A percentile compares a stretch with the other conserved stretches of the same genome.
phyloP scores from a whole-genome alignment of 2,113 vertebrate genomes.

The Cyphomyrus discorhynchus region DNA sequence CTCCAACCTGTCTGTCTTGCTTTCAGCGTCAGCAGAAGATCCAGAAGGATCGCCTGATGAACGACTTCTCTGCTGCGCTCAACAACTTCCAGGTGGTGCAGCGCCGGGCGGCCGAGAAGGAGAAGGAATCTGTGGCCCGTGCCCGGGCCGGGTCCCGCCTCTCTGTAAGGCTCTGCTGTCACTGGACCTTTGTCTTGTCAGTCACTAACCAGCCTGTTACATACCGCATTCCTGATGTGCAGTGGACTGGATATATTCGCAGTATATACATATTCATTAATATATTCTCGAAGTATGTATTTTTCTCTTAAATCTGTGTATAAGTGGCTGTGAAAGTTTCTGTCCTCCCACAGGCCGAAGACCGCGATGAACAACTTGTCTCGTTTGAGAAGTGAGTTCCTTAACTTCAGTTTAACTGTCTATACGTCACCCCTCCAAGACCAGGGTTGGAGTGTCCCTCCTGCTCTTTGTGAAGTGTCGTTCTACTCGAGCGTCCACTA shows the following conservation, averaged over 20 bases:
- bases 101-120: conserved; percentile 73
- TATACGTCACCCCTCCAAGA: neutral
- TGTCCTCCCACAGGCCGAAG: conserved; percentile 61
- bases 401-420: neutral
- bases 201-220: neutral
- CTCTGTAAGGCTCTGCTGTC: conserved; percentile 45
- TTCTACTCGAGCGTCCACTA: neutral
- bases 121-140: conserved; percentile 74
- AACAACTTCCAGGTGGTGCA: conserved; percentile 79
- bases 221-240: neutral
- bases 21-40: conserved; percentile 75
- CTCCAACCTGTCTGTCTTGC: neutral
- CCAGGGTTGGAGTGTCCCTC: neutral
- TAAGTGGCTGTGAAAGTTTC: neutral
- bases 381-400: conserved; percentile 80
- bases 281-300: neutral
- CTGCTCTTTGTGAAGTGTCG: neutral
- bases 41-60: conserved; percentile 84
- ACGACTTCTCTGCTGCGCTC: conserved; percentile 76
- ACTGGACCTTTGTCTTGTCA: conserved; percentile 4
- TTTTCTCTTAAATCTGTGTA: neutral
- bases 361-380: conserved; percentile 79
- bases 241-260: neutral
- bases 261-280: neutral
- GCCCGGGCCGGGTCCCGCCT: conserved; percentile 70